A percentile compares a stretch with the other conserved stretches of the same genome.
Conservation (phyloP, 2,888 invertebrate genomes). For the Selenia dentaria region DNA sequence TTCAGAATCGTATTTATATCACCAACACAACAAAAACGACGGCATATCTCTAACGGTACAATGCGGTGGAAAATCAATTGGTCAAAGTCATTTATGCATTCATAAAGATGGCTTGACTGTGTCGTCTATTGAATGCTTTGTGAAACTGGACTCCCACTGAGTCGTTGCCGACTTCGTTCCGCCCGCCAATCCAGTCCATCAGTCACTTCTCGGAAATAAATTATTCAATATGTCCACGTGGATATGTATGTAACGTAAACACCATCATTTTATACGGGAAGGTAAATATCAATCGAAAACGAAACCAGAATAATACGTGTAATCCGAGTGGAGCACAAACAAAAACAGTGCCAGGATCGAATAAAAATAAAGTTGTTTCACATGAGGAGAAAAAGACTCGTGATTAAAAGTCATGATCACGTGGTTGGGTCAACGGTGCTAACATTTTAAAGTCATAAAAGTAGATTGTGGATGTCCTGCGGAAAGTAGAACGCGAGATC, state of each 20-base stretch:
- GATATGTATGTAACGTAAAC: not conserved
- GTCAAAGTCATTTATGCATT: slow-evolving; percentile 75
- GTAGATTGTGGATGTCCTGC: slow-evolving; percentile 77
- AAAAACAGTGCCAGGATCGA: slow-evolving; percentile 28
- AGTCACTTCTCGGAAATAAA: slow-evolving; percentile 48
- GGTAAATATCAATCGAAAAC: slow-evolving; percentile 6
- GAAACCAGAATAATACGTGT: slow-evolving; percentile 26
- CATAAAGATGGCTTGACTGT: slow-evolving; percentile 48
- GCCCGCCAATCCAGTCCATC: slow-evolving; percentile 48
- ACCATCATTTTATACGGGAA: slow-evolving; percentile 5
- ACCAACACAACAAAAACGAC: slow-evolving; percentile 49
- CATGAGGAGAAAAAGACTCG: slow-evolving; percentile 38
- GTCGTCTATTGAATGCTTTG: slow-evolving; percentile 63
- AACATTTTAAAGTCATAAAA: slow-evolving; percentile 81
- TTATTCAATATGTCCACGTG: slow-evolving; percentile 16
- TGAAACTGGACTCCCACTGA: slow-evolving; percentile 66
- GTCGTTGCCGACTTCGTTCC: slow-evolving; percentile 54
- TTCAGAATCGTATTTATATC: slow-evolving; percentile 35
- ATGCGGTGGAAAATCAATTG: slow-evolving; percentile 77
- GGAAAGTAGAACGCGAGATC: slow-evolving; percentile 80
- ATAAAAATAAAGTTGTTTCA: slow-evolving; percentile 40
- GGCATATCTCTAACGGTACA: slow-evolving; percentile 50
- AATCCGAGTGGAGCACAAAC: slow-evolving; percentile 27
- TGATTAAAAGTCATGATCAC: slow-evolving; percentile 56
- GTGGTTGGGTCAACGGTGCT: slow-evolving; percentile 58